Evolutionary conservation across 35 echinoderm and acorn worm species (phyloP).

Genomic region (Heliocidaris erythrogramma): DNA sequence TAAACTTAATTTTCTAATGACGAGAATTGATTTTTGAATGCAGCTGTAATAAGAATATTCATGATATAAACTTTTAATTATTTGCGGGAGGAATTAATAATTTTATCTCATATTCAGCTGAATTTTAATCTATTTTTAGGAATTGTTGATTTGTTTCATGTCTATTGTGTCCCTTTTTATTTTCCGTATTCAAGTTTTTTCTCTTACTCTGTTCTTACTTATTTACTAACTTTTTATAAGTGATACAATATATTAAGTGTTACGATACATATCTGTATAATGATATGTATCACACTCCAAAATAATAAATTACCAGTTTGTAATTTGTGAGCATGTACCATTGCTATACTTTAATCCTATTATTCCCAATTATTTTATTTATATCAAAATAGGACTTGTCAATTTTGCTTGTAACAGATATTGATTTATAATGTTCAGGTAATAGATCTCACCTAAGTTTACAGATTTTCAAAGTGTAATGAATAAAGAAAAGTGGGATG

Average conservation of each 20-base stretch:
- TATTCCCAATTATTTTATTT: neutral
- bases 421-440: neutral
- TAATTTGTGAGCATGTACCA: neutral
- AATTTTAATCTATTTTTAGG: neutral
- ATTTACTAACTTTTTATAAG: neutral
- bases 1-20: too few relatives aligned
- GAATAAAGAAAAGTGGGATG: too few relatives aligned
- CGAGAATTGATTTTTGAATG: too few relatives aligned
- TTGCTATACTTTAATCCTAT: neutral
- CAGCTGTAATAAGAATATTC: too few relatives aligned
- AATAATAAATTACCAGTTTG: neutral
- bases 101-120: neutral
- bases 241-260: neutral
- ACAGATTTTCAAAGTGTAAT: too few relatives aligned
- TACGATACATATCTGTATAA: neutral
- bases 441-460: neutral
- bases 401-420: neutral
- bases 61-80: neutral
- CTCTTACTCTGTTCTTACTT: neutral
- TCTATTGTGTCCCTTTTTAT: neutral
- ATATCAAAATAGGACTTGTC: neutral
- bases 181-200: neutral
- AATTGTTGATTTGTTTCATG: neutral
- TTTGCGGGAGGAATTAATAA: neutral
- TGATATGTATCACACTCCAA: neutral